These are phyloP conservation scores for Noturus placidus DNA, from an alignment of 2,113 vertebrate species.

Conservation along the genomic window DNA sequence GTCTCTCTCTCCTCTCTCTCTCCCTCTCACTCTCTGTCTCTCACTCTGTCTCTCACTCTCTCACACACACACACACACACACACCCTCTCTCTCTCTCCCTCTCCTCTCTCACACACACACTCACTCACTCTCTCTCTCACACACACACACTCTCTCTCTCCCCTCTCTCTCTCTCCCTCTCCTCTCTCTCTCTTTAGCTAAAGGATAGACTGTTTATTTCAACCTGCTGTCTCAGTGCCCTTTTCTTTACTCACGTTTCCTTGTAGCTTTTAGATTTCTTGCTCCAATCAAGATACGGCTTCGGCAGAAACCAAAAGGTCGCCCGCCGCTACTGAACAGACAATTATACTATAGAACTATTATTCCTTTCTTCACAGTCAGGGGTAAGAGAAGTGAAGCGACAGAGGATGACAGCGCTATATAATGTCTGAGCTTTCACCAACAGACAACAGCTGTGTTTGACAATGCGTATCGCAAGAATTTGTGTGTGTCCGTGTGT, in stretches of 20 bases:
- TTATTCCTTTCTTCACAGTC: slow-evolving; percentile 39
- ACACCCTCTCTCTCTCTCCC: too few relatives aligned
- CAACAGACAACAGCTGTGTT: slow-evolving; percentile 62
- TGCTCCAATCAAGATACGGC: slow-evolving; percentile 61
- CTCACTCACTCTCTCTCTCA: too few relatives aligned
- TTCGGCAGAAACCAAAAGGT: slow-evolving; percentile 62
- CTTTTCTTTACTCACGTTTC: slow-evolving; percentile 64
- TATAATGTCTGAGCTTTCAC: slow-evolving; percentile 57
- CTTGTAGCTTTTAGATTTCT: slow-evolving; percentile 56
- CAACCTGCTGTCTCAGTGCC: slow-evolving; percentile 58
- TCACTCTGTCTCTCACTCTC: too few relatives aligned
- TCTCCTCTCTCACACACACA: too few relatives aligned
- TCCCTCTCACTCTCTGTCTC: too few relatives aligned
- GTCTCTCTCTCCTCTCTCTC: too few relatives aligned
- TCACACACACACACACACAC: too few relatives aligned
- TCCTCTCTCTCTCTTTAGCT: slow-evolving; percentile 40
- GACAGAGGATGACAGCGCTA: slow-evolving; percentile 57
- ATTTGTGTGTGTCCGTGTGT: not conserved
- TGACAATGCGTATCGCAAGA: slow-evolving; percentile 62
- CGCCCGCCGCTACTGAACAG: slow-evolving; percentile 44
- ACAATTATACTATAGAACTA: slow-evolving; percentile 53
- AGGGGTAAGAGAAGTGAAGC: slow-evolving; percentile 11
- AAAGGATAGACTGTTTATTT: slow-evolving; percentile 64
- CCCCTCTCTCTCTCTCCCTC: slow-evolving; percentile 38
- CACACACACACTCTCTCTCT: too few relatives aligned